Evolutionary conservation across 2,113 vertebrate species (phyloP).

Genomic region (Apodemus sylvaticus): DNA sequence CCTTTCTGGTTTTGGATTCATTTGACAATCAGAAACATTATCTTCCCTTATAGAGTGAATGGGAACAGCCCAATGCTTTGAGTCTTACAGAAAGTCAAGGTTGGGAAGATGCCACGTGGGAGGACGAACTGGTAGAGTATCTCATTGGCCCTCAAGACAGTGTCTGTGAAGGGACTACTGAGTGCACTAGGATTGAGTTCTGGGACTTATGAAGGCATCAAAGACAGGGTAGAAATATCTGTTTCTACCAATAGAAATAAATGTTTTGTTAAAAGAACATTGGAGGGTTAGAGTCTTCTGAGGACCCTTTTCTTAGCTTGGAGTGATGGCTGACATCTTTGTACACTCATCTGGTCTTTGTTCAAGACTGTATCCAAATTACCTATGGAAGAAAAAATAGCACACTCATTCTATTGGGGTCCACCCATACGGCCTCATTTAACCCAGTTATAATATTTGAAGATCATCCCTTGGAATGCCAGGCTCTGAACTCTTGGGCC

Average conservation of each 20-base stretch:
- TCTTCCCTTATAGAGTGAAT: neutral
- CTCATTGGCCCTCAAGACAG: neutral
- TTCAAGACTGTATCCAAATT: neutral
- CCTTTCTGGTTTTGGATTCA: neutral
- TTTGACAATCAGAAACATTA: neutral
- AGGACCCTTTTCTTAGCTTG: neutral
- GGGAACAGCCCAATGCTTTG: neutral
- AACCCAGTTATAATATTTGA: neutral
- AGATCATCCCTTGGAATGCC: neutral
- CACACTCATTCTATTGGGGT: neutral
- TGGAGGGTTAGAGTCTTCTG: neutral
- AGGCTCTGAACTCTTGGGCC: neutral
- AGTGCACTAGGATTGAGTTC: too few species aligned
- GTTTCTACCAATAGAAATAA: neutral
- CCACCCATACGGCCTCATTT: neutral
- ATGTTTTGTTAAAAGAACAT: neutral
- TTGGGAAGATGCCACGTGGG: rapidly evolving
- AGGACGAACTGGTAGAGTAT: neutral
- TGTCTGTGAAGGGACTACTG: rapidly evolving
- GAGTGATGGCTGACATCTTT: neutral
- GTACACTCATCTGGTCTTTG: rapidly evolving
- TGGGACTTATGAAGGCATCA: too few species aligned
- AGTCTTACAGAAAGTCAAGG: neutral
- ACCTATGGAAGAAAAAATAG: neutral
- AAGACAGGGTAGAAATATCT: too few species aligned